Base-by-base conservation (phyloP, 2,113 vertebrate species). In the Mola mola region DNA sequence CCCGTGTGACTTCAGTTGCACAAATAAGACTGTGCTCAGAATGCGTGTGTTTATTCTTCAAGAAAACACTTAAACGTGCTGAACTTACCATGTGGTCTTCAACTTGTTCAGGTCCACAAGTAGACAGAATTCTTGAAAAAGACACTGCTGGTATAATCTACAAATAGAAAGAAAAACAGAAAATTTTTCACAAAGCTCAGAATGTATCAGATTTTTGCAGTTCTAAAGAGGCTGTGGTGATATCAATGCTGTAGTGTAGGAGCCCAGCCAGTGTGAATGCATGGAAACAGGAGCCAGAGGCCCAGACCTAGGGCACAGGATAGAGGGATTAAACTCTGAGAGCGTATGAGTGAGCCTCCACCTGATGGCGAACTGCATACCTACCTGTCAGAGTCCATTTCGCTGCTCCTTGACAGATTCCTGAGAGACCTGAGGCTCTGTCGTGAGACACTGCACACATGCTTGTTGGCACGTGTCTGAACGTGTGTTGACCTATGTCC, bases 291-390 rank as follows among this genome's bases (percentile, higher is more conserved):
- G 20, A 79, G 47, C 46, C 36, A 81, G 64, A 60, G 53, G 73
- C 58, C 40, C 56, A 62, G 56, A 53, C 51, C 19, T 5, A 51
- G 50, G 48, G 31, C 41, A 72, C 76, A 71, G 57, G 78, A 73
- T 57, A 52, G 63, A 78, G 49, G 29, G 42, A 41, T 75, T 78
- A 43, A 33, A 22, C n/a, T 12, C 5, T 24, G 22, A 37, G 29
- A 4, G 41, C 41, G 17, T 20, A 8, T 12, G 40, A 0, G 42
- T 1, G 47, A 38, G 28, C 49, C 57, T 84, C 66, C 68, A 73
- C 51, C 79, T 83, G 79, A 86, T 83, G 81, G 69, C 73, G 59
- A 70, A 47, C 63, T n/a, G n/a, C n/a, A n/a, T n/a, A n/a, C n/a
- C n/a, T n/a, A n/a, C n/a, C n/a, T n/a, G n/a, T n/a, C n/a, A n/a